phyloP scores from a whole-genome alignment of 2,113 vertebrate species.

The Sporophila hypoxantha region DNA sequence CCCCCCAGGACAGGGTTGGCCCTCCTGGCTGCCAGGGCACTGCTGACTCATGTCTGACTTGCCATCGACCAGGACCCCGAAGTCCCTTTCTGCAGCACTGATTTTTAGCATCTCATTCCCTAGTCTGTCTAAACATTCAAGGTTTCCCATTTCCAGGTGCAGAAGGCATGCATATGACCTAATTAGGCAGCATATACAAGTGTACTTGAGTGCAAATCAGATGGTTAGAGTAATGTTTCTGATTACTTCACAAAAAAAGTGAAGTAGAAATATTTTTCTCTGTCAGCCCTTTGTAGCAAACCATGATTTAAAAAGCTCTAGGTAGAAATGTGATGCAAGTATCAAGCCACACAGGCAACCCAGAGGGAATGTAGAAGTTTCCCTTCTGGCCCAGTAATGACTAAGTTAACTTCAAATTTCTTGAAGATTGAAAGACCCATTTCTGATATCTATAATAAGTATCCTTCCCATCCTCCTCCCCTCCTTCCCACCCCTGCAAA shows the following conservation, averaged over 20 bases:
- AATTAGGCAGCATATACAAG: background rate
- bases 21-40: background rate
- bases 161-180: background rate
- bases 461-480: too few relatives aligned
- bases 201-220: background rate
- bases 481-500: fast-evolving
- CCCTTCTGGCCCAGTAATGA: background rate
- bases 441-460: background rate
- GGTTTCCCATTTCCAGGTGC: background rate
- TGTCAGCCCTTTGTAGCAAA: background rate
- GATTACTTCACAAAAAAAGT: background rate
- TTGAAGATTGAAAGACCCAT: background rate
- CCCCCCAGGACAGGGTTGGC: fast-evolving
- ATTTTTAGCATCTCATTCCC: background rate
- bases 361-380: background rate
- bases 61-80: fast-evolving
- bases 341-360: background rate
- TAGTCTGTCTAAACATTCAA: background rate
- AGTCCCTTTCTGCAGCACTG: fast-evolving
- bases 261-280: background rate
- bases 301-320: background rate
- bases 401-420: background rate
- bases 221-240: background rate
- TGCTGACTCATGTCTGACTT: fast-evolving
- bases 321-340: background rate